These are phyloP conservation scores for Drosophila albomicans DNA, from an alignment of 1,140 invertebrate species.

Conservation along the genomic window DNA sequence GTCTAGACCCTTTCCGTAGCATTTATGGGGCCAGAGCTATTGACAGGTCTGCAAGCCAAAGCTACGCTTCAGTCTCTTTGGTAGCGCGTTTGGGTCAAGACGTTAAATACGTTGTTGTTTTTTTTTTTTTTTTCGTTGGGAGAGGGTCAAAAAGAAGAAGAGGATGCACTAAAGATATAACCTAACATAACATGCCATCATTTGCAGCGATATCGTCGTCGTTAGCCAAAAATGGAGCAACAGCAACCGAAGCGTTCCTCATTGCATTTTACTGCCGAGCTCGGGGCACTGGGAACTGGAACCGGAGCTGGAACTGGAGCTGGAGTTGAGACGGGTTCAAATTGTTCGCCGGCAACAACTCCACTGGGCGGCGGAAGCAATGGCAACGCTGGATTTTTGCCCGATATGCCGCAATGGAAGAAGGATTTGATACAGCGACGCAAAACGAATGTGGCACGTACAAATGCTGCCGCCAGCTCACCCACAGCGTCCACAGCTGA, in stretches of 20 bases:
- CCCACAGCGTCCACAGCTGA: slow-evolving; percentile 38
- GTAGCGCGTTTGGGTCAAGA: slow-evolving; percentile 28
- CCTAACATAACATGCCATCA: slow-evolving; percentile 52
- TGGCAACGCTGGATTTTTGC: slow-evolving; percentile 61
- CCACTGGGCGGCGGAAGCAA: slow-evolving; percentile 19
- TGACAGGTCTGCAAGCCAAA: slow-evolving; percentile 15
- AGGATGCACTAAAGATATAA: slow-evolving; percentile 43
- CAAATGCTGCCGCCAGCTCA: slow-evolving; percentile 56
- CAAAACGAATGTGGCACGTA: slow-evolving; percentile 84
- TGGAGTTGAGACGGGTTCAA: neutral
- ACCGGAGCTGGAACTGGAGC: slow-evolving; percentile 10
- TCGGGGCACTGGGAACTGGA: slow-evolving; percentile 8
- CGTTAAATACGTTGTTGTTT: slow-evolving; percentile 11
- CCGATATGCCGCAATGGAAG: slow-evolving; percentile 89
- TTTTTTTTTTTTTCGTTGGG: too few species aligned
- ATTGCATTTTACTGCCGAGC: slow-evolving; percentile 59
- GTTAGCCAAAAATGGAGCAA: slow-evolving; percentile 62
- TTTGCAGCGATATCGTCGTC: slow-evolving; percentile 52
- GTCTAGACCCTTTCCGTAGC: slow-evolving; percentile 12
- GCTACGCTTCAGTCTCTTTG: slow-evolving; percentile 33
- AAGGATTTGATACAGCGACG: slow-evolving; percentile 90
- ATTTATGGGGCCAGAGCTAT: neutral
- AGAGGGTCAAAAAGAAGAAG: neutral
- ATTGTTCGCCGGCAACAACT: slow-evolving; percentile 38
- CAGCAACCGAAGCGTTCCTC: slow-evolving; percentile 65